These are phyloP conservation scores for Ptychodera flava DNA, from an alignment of 35 echinoderm and acorn worm genomes.

Conservation along the genomic window DNA sequence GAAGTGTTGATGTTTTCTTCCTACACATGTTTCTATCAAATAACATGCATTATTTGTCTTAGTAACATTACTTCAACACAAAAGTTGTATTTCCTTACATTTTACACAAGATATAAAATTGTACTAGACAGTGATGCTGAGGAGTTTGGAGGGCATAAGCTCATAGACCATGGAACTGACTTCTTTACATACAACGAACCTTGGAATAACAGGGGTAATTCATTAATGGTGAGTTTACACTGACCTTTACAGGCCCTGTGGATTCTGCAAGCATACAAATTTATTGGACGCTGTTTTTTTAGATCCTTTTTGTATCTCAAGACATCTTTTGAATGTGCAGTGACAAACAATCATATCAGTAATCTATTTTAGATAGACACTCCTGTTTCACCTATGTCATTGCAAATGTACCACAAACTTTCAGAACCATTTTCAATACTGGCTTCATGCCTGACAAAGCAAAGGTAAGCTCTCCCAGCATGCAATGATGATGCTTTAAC, in stretches of 20 bases:
- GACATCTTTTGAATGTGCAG: neutral
- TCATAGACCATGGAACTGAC: conserved; percentile 54
- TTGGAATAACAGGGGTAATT: conserved; percentile 47
- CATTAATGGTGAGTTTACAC: conserved; percentile 49
- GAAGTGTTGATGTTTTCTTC: too few relatives aligned
- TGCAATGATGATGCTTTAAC: too few relatives aligned
- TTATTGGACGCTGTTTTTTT: neutral
- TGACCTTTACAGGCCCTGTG: neutral
- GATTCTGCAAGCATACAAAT: neutral
- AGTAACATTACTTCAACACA: too few relatives aligned
- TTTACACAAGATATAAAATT: conserved; percentile 70
- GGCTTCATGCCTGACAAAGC: too few relatives aligned
- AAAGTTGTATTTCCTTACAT: too few relatives aligned
- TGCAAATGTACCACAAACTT: conserved; percentile 4
- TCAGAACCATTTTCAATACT: too few relatives aligned
- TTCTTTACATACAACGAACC: conserved; percentile 53
- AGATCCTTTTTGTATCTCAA: neutral
- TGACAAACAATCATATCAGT: neutral
- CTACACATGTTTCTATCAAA: too few relatives aligned
- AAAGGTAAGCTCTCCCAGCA: too few relatives aligned
- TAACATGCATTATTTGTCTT: too few relatives aligned
- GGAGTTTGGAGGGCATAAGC: conserved; percentile 77
- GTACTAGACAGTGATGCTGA: conserved; percentile 66
- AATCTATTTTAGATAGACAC: neutral
- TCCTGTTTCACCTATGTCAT: neutral